Conservation (phyloP, 2,888 invertebrate genomes). For the Scaptomyza caliginosa region DNA sequence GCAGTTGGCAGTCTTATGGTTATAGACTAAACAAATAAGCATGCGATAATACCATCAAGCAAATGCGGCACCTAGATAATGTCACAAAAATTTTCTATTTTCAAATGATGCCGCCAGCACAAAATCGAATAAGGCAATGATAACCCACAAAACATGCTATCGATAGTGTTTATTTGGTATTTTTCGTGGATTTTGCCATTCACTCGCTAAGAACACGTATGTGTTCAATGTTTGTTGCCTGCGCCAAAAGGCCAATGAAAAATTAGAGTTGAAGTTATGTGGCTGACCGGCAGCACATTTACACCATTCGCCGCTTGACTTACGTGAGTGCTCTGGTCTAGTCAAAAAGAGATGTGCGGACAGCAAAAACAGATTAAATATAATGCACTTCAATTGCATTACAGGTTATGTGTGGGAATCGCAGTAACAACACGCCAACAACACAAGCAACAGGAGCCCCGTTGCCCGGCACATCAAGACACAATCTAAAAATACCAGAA, state of each 20-base stretch:
- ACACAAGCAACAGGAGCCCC: slow-evolving; percentile 54
- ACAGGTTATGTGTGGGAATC: slow-evolving; percentile 47
- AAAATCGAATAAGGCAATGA: background rate
- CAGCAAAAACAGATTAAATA: background rate
- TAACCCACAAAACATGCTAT: background rate
- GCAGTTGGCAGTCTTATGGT: no score
- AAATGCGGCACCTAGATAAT: no score
- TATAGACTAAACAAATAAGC: no score
- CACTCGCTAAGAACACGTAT: slow-evolving; percentile 42
- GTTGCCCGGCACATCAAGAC: slow-evolving; percentile 41
- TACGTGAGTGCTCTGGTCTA: slow-evolving; percentile 29
- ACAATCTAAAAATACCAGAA: background rate
- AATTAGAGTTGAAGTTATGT: slow-evolving; percentile 38
- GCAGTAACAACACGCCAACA: slow-evolving; percentile 29
- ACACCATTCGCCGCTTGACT: slow-evolving; percentile 19
- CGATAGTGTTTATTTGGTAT: slow-evolving; percentile 1
- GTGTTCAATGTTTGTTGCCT: slow-evolving; percentile 28
- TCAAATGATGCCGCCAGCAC: background rate
- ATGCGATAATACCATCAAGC: no score
- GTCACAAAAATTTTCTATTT: background rate
- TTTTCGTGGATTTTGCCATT: slow-evolving; percentile 11
- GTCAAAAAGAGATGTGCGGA: background rate
- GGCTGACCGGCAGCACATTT: slow-evolving; percentile 25
- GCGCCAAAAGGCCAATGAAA: slow-evolving; percentile 39
- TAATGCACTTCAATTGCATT: background rate